Base-by-base conservation (phyloP, 2,113 vertebrate species). In the Lontra canadensis region DNA sequence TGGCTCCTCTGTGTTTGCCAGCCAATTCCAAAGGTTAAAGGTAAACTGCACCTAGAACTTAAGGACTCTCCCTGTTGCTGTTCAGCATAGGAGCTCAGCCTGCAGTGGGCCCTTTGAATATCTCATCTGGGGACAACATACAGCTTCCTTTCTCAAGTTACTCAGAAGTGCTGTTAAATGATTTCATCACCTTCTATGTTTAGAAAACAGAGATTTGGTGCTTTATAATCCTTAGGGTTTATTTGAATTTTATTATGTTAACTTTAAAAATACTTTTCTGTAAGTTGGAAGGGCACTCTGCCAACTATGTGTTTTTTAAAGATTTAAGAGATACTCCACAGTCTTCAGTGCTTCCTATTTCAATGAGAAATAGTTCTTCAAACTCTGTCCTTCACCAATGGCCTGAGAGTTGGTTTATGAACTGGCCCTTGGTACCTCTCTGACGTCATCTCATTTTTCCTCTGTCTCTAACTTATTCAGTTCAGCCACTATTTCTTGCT, bases 231-330 rank as follows among this genome's bases (percentile, higher is more conserved):
- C 11, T 85, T 57, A 36, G 3, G 5, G 8, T 61, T 92, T 85
- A 57, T 74, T 65, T 34, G 23, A 88, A 79, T 94, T 92, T 61
- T 82, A 76, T 29, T 44, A 42, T 63, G 4, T 71, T 76, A 80
- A 88, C 36, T 88, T 80, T 85, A 49, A 96, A 90, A 44, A 88
- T 87, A 49, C 12, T 86, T 88, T 65, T 65, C n/a, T 20, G 67
- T 69, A 88, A 67, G 74, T 39, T 47, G 2, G 25, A 23, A 44
- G 7, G 20, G 4, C 10, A n/a, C 6, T 25, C 9, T 47, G 25
- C 4, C 26, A 44, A 11, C 13, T 67, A 0, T 69, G 34, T 20
- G 7, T 47, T 61, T 65, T 63, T 42, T 34, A 76, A 87, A 34
- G 13, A 23, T 39, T 86, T 63, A 59, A 44, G 49, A 55, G 8